Evolutionary conservation across 2,888 invertebrate species (phyloP).

Genomic region (Phorcus lineatus): DNA sequence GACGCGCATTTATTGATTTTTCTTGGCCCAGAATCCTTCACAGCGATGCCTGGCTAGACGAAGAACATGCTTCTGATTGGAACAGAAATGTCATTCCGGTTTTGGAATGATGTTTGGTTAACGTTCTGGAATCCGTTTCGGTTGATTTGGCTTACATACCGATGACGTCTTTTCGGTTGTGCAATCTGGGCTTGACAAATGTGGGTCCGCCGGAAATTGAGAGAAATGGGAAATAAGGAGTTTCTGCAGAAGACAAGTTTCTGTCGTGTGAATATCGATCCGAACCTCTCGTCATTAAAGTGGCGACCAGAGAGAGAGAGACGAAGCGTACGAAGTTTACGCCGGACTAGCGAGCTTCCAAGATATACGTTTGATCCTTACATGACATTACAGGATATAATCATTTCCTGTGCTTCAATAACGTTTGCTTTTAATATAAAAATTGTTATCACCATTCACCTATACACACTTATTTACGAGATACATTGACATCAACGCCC

Average conservation of each 20-base stretch:
- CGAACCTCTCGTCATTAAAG: not conserved
- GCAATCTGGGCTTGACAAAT: not conserved
- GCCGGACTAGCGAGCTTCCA: no score
- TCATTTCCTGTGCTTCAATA: no score
- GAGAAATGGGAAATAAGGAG: not conserved
- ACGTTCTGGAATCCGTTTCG: not conserved
- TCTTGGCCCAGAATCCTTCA: not conserved
- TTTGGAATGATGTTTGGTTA: not conserved
- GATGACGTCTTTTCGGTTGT: not conserved
- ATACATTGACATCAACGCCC: no score
- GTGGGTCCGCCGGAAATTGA: not conserved
- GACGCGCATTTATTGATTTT: not conserved
- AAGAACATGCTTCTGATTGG: not conserved
- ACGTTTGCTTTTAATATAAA: no score
- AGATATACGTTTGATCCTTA: no score
- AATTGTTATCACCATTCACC: no score
- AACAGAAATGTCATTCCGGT: not conserved
- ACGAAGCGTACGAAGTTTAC: no score
- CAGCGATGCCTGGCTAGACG: not conserved
- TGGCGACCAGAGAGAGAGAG: no score
- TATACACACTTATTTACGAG: no score
- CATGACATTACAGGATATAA: no score
- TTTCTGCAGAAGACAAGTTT: not conserved
- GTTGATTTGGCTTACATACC: not conserved
- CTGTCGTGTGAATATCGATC: not conserved